Evolutionary conservation across 2,888 invertebrate species (phyloP).

Genomic region (Drosophila prostipennis): DNA sequence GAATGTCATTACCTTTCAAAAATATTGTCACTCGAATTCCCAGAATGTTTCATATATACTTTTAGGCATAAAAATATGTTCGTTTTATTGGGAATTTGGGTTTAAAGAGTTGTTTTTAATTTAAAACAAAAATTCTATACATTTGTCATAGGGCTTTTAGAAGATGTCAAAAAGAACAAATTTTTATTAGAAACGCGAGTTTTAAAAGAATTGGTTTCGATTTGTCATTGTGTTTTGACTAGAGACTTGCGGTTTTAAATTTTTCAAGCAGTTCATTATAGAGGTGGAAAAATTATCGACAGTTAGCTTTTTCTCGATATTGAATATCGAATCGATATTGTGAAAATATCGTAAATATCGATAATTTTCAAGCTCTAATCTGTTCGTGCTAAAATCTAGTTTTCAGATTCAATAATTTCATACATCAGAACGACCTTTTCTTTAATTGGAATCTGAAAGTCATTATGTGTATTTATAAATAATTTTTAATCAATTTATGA

Average conservation of each 20-base stretch:
- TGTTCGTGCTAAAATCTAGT: too few species aligned
- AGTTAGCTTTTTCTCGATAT: too few species aligned
- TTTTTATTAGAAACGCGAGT: neutral
- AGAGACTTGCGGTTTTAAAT: neutral
- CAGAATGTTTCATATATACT: neutral
- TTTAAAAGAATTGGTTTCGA: neutral
- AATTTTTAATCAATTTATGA: neutral
- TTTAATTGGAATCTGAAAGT: neutral
- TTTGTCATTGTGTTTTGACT: neutral
- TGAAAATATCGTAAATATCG: too few species aligned
- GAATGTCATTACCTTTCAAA: constrained; percentile 1
- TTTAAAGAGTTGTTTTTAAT: neutral
- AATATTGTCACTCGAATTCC: constrained; percentile 1
- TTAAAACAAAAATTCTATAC: neutral
- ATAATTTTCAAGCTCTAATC: too few species aligned
- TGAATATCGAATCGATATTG: too few species aligned
- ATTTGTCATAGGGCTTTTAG: constrained; percentile 5
- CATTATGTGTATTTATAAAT: neutral
- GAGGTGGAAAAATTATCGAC: too few species aligned
- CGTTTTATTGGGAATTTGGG: neutral
- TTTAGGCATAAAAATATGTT: constrained; percentile 1
- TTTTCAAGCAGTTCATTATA: too few species aligned
- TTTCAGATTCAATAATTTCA: too few species aligned
- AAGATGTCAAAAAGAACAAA: neutral
- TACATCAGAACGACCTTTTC: too few species aligned